phyloP scores from a whole-genome alignment of 2,888 invertebrate genomes.

The Trachelus troglodyta region DNA sequence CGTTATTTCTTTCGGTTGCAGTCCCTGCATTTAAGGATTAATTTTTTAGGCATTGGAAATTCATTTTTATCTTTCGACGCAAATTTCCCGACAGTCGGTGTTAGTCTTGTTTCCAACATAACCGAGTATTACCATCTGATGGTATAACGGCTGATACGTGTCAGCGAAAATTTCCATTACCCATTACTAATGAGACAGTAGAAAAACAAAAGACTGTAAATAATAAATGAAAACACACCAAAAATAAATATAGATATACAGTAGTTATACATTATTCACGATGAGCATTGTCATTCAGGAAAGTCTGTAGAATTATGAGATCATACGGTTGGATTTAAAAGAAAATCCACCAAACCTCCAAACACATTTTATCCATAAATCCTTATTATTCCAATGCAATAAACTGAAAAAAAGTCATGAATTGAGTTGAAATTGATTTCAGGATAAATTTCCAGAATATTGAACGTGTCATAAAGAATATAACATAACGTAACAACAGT shows the following conservation, averaged over 20 bases:
- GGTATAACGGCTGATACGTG: not conserved
- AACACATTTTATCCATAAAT: not conserved
- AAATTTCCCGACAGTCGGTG: too few relatives aligned
- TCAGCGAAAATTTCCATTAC: not conserved
- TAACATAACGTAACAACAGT: not conserved
- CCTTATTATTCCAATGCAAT: not conserved
- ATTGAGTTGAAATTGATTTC: not conserved
- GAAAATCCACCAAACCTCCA: not conserved
- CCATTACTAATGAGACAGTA: not conserved
- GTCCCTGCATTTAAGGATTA: too few relatives aligned
- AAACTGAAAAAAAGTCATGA: not conserved
- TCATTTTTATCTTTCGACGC: too few relatives aligned
- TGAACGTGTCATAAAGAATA: not conserved
- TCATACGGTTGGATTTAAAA: not conserved
- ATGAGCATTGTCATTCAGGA: not conserved
- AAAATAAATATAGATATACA: not conserved
- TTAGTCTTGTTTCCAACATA: not conserved
- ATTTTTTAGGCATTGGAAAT: too few relatives aligned
- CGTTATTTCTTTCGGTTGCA: too few relatives aligned
- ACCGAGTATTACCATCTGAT: not conserved
- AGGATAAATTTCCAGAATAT: not conserved
- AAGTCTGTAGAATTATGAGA: not conserved
- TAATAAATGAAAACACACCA: not conserved
- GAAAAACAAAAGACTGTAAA: not conserved
- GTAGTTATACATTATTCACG: not conserved